Conservation (phyloP, 1,140 invertebrate genomes). For the Lethocerus indicus region DNA sequence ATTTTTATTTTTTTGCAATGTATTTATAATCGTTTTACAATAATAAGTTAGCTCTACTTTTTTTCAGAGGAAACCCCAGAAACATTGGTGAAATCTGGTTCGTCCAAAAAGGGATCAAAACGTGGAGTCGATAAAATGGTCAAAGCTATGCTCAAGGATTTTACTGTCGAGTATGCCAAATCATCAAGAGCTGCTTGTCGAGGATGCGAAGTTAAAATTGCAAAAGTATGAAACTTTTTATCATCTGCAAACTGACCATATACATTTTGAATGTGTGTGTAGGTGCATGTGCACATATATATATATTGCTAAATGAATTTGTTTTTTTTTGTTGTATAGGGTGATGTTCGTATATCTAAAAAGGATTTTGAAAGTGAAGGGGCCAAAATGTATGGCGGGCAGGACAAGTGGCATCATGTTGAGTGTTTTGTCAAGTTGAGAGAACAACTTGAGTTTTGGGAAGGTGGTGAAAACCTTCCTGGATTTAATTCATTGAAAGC, state of each 20-base stretch:
- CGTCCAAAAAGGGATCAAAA: constrained; percentile 5
- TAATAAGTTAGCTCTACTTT: no score
- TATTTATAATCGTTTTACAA: no score
- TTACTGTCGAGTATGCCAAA: constrained; percentile 75
- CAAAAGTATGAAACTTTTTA: constrained; percentile 44
- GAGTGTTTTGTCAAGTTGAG: constrained; percentile 78
- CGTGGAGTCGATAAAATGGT: constrained; percentile 20
- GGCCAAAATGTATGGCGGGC: constrained; percentile 59
- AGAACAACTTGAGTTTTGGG: constrained; percentile 57
- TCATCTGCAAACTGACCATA: no score
- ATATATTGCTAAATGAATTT: background rate
- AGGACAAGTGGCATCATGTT: constrained; percentile 78
- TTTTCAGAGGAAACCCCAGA: background rate
- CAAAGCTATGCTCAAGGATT: constrained; percentile 41
- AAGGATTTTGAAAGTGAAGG: constrained; percentile 71
- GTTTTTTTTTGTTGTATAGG: constrained; percentile 28
- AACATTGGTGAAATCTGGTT: constrained; percentile 26
- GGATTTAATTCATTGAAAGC: constrained; percentile 53
- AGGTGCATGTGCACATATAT: background rate
- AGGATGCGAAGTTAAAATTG: constrained; percentile 74
- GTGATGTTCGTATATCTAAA: constrained; percentile 65
- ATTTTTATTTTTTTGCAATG: no score
- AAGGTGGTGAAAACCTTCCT: constrained; percentile 45
- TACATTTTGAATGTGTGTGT: background rate
- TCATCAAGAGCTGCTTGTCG: constrained; percentile 62